Conservation (phyloP, 1,140 invertebrate species). For the Drosophila parvula region DNA sequence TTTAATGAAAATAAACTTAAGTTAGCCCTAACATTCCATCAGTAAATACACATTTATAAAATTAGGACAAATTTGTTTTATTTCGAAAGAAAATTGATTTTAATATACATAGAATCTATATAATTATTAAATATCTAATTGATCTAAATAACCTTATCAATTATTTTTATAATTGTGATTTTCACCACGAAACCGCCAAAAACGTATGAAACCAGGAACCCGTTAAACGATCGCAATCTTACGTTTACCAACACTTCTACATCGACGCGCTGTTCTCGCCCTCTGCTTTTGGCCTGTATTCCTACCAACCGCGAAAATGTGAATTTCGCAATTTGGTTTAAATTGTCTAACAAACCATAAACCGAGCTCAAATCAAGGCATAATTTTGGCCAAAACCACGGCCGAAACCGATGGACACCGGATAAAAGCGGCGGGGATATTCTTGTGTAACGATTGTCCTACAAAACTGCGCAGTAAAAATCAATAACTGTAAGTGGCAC, state of each 20-base stretch:
- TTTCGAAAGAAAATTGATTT: too few relatives aligned
- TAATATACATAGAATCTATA: not conserved
- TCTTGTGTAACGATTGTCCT: conserved; percentile 29
- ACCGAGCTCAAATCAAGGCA: not conserved
- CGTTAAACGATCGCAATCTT: not conserved
- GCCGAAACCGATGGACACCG: conserved; percentile 3
- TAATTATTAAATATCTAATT: not conserved
- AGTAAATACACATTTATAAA: too few relatives aligned
- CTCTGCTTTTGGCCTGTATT: conserved; percentile 27
- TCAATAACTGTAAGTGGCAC: conserved; percentile 78
- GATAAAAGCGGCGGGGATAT: conserved; percentile 7
- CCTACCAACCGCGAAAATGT: conserved; percentile 63
- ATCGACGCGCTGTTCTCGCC: conserved; percentile 20
- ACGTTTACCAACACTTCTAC: conserved; percentile 2
- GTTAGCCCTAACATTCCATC: too few relatives aligned
- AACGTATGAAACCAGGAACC: not conserved
- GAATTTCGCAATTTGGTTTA: conserved; percentile 66
- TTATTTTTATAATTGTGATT: not conserved
- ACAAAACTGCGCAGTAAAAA: conserved; percentile 78
- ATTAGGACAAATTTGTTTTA: too few relatives aligned
- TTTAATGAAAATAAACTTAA: too few relatives aligned
- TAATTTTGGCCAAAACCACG: not conserved
- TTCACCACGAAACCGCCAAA: not conserved
- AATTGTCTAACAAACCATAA: conserved; percentile 10
- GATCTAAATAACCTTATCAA: not conserved